Conservation (phyloP, 2,888 invertebrate species). For the Synanthedon tipuliformis region DNA sequence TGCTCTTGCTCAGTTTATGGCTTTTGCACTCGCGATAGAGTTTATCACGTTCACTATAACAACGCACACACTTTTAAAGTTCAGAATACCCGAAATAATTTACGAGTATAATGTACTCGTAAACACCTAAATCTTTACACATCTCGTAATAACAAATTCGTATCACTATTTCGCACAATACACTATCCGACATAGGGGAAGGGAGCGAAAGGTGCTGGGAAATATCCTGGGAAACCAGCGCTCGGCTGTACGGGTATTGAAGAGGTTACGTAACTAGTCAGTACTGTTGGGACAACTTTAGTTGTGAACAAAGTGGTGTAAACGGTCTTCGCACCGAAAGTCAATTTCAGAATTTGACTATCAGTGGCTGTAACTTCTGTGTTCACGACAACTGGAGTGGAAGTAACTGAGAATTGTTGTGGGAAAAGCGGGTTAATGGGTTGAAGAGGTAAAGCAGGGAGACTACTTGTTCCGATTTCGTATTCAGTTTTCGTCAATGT, state of each 20-base stretch:
- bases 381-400: constrained; percentile 83
- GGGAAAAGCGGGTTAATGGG: constrained; percentile 70
- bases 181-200: constrained; percentile 81
- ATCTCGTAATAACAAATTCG: neutral
- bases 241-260: constrained; percentile 80
- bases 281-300: constrained; percentile 81
- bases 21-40: constrained; percentile 50
- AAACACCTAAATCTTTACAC: neutral
- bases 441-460: constrained; percentile 70
- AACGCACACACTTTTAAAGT: constrained; percentile 37
- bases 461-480: constrained; percentile 79
- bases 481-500: constrained; percentile 84
- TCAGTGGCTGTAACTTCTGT: constrained; percentile 83
- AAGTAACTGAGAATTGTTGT: constrained; percentile 80
- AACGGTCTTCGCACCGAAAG: constrained; percentile 91
- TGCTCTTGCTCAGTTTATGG: constrained; percentile 42
- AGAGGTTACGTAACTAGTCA: constrained; percentile 87
- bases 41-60: constrained; percentile 46
- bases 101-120: neutral
- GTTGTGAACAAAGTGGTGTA: constrained; percentile 89
- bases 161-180: neutral
- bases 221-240: constrained; percentile 81
- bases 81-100: constrained; percentile 5
- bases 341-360: constrained; percentile 85
- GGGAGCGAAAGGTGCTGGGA: constrained; percentile 79